These are phyloP conservation scores for Acanthosoma haemorrhoidale DNA, from an alignment of 2,888 invertebrate species.

Conservation along the genomic window DNA sequence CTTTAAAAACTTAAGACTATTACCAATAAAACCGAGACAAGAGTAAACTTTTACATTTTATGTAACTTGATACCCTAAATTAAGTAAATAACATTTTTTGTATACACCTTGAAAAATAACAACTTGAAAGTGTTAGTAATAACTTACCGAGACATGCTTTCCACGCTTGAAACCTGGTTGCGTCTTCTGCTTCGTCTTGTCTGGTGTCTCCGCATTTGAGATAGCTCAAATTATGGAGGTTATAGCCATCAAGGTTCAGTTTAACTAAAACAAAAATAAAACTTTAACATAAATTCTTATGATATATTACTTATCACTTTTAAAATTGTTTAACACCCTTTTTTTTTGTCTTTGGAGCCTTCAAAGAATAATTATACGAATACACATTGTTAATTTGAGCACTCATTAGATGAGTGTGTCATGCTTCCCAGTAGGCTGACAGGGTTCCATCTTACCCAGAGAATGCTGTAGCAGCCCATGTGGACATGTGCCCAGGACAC, in stretches of 20 bases:
- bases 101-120: no score
- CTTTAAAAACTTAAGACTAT: no score
- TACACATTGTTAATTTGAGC: no score
- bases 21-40: no score
- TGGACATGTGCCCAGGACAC: no score
- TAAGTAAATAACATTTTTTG: not conserved
- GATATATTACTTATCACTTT: conserved; percentile 4
- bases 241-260: conserved; percentile 80
- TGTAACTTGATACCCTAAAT: not conserved
- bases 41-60: no score
- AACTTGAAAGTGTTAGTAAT: not conserved
- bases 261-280: conserved; percentile 53
- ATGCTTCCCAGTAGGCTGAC: no score
- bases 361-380: no score
- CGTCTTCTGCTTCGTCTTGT: conserved; percentile 68
- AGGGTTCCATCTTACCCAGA: no score
- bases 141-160: conserved; percentile 69
- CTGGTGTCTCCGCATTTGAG: conserved; percentile 67
- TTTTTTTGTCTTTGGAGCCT: not conserved
- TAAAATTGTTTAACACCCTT: not conserved
- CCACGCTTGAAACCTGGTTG: conserved; percentile 81
- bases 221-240: conserved; percentile 74
- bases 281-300: not conserved
- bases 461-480: no score
- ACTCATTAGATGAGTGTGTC: no score